Evolutionary conservation across 2,888 invertebrate genomes (phyloP).

Genomic region (Anthrax anthrax): DNA sequence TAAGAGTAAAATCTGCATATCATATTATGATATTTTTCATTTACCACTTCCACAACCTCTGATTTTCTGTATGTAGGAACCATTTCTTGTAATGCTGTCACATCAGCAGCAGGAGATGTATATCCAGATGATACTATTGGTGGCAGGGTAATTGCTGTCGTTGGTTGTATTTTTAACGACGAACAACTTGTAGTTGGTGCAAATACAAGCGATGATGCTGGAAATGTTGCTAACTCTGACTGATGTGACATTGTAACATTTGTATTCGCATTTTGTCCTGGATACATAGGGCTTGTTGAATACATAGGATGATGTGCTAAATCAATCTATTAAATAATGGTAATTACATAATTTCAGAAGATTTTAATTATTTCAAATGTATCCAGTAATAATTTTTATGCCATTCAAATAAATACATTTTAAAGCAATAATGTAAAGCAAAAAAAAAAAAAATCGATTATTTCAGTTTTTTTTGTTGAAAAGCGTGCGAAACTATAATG

Average conservation of each 20-base stretch:
- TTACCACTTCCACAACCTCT: conserved; percentile 29
- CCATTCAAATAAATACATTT: no score
- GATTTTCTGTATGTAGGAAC: conserved; percentile 7
- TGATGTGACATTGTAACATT: conserved; percentile 36
- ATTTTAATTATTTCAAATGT: no score
- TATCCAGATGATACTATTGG: neutral
- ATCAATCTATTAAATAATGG: conserved; percentile 31
- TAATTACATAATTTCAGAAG: no score
- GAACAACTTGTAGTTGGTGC: conserved; percentile 16
- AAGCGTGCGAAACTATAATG: no score
- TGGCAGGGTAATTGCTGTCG: conserved; percentile 1
- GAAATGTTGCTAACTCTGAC: conserved; percentile 34
- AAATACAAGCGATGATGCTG: conserved; percentile 29
- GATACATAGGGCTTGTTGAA: conserved; percentile 33
- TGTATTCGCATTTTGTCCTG: conserved; percentile 29
- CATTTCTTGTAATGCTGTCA: conserved; percentile 4
- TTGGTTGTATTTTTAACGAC: conserved; percentile 9
- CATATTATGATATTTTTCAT: no score
- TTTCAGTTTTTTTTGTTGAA: no score
- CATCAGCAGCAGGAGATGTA: neutral
- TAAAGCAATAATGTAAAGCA: no score
- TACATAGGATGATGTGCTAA: conserved; percentile 35
- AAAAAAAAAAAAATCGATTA: no score
- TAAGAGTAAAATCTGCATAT: no score
- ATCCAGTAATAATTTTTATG: no score